Conservation (phyloP, 2,888 invertebrate genomes). For the Volucella inflata region DNA sequence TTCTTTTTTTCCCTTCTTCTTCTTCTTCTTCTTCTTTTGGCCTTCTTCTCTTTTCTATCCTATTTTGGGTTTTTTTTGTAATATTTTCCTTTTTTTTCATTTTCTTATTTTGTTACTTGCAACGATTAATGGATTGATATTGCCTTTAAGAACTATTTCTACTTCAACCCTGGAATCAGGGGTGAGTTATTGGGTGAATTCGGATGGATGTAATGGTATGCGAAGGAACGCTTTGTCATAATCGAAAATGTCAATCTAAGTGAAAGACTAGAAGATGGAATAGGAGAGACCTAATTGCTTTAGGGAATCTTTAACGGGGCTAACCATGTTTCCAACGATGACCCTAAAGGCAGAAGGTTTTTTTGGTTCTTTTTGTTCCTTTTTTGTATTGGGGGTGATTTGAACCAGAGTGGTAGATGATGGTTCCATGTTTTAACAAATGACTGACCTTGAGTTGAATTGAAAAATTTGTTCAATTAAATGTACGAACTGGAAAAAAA, state of each 20-base stretch:
- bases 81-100: neutral
- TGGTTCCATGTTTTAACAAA: neutral
- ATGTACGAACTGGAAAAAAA: slow-evolving; percentile 3
- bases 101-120: slow-evolving; percentile 38
- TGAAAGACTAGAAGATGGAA: neutral
- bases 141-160: slow-evolving; percentile 44
- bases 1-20: slow-evolving; percentile 28
- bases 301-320: slow-evolving; percentile 16
- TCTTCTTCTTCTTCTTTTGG: neutral
- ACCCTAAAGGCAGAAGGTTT: neutral
- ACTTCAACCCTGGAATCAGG: neutral
- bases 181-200: slow-evolving; percentile 39
- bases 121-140: slow-evolving; percentile 63
- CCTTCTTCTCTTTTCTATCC: neutral
- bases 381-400: slow-evolving; percentile 3
- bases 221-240: slow-evolving; percentile 22
- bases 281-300: slow-evolving; percentile 35
- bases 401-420: neutral
- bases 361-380: neutral
- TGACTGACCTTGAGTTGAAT: neutral
- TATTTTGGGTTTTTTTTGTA: neutral
- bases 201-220: slow-evolving; percentile 19
- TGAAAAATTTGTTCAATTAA: slow-evolving; percentile 37
- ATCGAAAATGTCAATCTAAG: slow-evolving; percentile 48
- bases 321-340: neutral